phyloP scores from a whole-genome alignment of 2,113 vertebrate species.

The Poeciliopsis turrubarensis region DNA sequence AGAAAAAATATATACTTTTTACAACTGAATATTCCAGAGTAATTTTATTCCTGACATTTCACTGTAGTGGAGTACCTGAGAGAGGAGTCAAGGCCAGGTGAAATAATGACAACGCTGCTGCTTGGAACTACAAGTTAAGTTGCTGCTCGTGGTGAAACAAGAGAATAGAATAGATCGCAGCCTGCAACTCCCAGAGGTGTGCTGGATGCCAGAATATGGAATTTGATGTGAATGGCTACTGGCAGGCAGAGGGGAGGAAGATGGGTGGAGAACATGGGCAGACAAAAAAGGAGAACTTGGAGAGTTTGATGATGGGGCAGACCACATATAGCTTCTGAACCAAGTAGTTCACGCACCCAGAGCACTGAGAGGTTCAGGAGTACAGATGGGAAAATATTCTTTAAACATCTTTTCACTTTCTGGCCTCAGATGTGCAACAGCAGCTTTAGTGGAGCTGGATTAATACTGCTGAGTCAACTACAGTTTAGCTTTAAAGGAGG shows the following conservation, averaged over 20 bases:
- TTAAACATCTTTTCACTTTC: constrained; percentile 31
- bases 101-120: constrained; percentile 30
- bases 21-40: not conserved
- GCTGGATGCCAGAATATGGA: constrained; percentile 46
- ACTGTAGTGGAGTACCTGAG: constrained; percentile 16
- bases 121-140: constrained; percentile 44
- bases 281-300: constrained; percentile 25
- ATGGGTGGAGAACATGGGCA: not conserved
- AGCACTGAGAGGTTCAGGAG: constrained; percentile 19
- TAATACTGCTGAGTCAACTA: not conserved
- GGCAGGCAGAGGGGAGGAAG: constrained; percentile 17
- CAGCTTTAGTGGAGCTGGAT: not conserved
- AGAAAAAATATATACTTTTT: not conserved
- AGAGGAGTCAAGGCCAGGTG: constrained; percentile 47
- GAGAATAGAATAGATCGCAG: constrained; percentile 10
- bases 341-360: constrained; percentile 24
- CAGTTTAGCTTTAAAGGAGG: not conserved
- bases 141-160: constrained; percentile 2
- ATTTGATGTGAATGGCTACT: constrained; percentile 46
- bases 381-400: constrained; percentile 40
- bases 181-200: constrained; percentile 47
- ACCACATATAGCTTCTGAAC: constrained; percentile 20
- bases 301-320: constrained; percentile 47
- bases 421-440: constrained; percentile 11
- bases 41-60: constrained; percentile 34